These are phyloP conservation scores for Drymonia ruficornis DNA, from an alignment of 2,888 invertebrate genomes.

Conservation along the genomic window DNA sequence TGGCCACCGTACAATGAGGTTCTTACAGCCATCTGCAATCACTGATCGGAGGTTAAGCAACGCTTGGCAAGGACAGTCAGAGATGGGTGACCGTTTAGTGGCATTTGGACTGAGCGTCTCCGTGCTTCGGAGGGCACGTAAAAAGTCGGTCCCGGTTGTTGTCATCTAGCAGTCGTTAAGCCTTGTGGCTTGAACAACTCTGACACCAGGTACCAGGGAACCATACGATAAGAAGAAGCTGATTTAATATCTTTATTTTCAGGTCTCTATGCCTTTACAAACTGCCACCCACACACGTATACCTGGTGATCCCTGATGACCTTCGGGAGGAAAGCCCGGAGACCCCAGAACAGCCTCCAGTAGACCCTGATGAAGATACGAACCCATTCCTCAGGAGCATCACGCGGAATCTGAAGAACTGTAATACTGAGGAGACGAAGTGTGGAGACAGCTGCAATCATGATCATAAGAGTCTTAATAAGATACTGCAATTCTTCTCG, in stretches of 20 bases:
- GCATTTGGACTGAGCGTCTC: too few species aligned
- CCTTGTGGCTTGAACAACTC: too few species aligned
- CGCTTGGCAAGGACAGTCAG: too few species aligned
- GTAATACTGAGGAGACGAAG: background rate
- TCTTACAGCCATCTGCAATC: too few species aligned
- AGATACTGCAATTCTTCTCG: constrained; percentile 49
- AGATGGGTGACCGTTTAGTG: too few species aligned
- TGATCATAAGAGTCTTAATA: constrained; percentile 18
- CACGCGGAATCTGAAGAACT: constrained; percentile 35
- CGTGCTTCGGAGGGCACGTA: too few species aligned
- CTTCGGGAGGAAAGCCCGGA: constrained; percentile 28
- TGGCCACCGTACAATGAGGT: too few species aligned
- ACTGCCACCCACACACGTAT: constrained; percentile 53
- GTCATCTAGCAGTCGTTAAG: too few species aligned
- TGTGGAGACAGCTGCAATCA: constrained; percentile 9
- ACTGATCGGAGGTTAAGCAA: too few species aligned
- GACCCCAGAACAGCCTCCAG: constrained; percentile 3
- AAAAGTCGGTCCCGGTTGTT: too few species aligned
- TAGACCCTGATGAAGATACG: constrained; percentile 38
- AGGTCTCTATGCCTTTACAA: constrained; percentile 60
- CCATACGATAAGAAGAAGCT: too few species aligned
- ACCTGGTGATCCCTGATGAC: constrained; percentile 58
- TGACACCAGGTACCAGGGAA: too few species aligned
- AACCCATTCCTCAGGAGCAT: constrained; percentile 55
- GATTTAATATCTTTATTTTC: constrained; percentile 32